Conservation (phyloP, 1,140 invertebrate genomes). For the Leptopilina boulardi region DNA sequence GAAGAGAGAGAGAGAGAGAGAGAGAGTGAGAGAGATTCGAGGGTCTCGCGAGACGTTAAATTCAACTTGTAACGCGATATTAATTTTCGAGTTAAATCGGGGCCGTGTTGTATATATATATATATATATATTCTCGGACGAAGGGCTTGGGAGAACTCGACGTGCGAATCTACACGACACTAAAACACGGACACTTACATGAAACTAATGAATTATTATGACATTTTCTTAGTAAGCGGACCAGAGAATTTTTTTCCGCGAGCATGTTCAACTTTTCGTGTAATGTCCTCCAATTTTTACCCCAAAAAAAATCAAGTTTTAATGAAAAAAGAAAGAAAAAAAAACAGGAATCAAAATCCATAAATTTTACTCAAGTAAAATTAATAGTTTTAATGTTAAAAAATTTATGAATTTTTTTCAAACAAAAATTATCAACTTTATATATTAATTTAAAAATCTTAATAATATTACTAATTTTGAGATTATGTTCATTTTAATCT, state of each 20-base stretch:
- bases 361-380: no score
- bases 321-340: no score
- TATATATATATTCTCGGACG: conserved; percentile 46
- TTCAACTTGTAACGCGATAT: conserved; percentile 54
- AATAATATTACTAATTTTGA: no score
- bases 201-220: conserved; percentile 54
- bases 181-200: conserved; percentile 48
- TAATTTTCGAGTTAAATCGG: conserved; percentile 58
- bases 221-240: conserved; percentile 47
- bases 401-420: no score
- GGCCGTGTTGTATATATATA: no score
- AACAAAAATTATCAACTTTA: no score
- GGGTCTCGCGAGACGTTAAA: conserved; percentile 44
- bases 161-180: conserved; percentile 47
- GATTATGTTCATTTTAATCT: no score
- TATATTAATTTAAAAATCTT: no score
- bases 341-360: no score
- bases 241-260: conserved; percentile 44
- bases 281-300: background rate
- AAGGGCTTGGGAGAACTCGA: conserved; percentile 32
- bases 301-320: no score
- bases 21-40: conserved; percentile 31
- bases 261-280: conserved; percentile 7
- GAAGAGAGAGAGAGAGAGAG: background rate
- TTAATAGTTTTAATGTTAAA: no score